Evolutionary conservation across 2,113 vertebrate species (phyloP).

Genomic region (Anarrhichthys ocellatus): DNA sequence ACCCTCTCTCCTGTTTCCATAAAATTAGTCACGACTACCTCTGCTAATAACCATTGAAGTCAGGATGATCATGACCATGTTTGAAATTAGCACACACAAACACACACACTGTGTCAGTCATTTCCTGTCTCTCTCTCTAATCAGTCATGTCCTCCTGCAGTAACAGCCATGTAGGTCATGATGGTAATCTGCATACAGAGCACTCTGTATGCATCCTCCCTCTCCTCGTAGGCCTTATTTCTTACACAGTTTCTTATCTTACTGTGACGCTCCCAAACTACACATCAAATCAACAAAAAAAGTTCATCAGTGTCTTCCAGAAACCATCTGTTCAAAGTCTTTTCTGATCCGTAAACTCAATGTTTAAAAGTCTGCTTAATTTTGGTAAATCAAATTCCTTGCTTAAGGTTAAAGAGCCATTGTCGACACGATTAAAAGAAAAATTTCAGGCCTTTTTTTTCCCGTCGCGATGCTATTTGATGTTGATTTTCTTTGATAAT

Average conservation of each 20-base stretch:
- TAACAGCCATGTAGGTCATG: conserved; percentile 4
- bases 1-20: neutral
- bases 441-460: no score
- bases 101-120: neutral
- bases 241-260: neutral
- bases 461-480: no score
- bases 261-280: no score
- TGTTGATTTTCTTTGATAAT: no score
- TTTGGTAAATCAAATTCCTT: neutral
- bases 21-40: neutral
- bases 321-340: neutral
- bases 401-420: neutral
- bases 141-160: neutral
- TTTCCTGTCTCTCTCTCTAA: neutral
- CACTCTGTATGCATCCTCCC: neutral
- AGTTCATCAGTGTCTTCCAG: neutral
- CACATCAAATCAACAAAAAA: neutral
- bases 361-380: neutral
- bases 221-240: neutral
- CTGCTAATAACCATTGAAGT: neutral
- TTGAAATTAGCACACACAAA: neutral
- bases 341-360: neutral
- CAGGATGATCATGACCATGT: neutral
- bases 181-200: neutral
- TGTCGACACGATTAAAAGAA: neutral